A percentile compares a stretch with the other conserved stretches of the same genome.
These are phyloP conservation scores for Chelidonichthys spinosus DNA, from an alignment of 2,797 vertebrate genomes.

Conservation along the genomic window DNA sequence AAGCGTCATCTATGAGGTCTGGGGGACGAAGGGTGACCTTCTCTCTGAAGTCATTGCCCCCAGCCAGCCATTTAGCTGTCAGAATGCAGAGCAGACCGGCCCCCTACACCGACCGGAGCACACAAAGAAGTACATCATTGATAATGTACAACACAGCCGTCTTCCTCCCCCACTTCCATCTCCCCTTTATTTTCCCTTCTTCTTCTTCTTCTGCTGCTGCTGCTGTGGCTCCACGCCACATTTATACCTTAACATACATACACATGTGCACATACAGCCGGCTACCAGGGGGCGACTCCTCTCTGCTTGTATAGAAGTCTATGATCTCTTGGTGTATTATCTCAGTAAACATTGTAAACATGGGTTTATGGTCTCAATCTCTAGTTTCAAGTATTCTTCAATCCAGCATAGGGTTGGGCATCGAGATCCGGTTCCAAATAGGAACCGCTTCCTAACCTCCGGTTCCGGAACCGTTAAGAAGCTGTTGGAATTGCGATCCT, in stretches of 20 bases:
- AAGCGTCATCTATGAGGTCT: conserved; percentile 83
- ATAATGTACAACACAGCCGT: conserved; percentile 77
- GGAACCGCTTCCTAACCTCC: no score
- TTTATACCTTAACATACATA: conserved; percentile 51
- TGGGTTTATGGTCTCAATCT: no score
- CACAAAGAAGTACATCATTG: conserved; percentile 78
- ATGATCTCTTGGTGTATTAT: no score
- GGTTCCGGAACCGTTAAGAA: no score
- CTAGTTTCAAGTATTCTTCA: no score
- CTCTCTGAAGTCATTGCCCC: conserved; percentile 86
- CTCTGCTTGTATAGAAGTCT: no score
- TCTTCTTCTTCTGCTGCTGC: conserved; percentile 37
- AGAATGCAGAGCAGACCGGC: conserved; percentile 68
- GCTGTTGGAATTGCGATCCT: no score
- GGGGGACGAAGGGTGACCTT: conserved; percentile 85
- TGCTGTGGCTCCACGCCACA: conserved; percentile 50
- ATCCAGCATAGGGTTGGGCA: no score
- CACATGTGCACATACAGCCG: not conserved
- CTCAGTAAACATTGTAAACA: no score
- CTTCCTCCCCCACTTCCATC: conserved; percentile 40
- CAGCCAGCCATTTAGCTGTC: conserved; percentile 86
- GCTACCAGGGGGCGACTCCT: no score
- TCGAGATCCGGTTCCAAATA: no score
- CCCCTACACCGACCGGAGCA: conserved; percentile 56
- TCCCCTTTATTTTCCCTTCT: not conserved